A percentile compares a stretch with the other conserved stretches of the same genome.
Conservation (phyloP, 2,797 vertebrate genomes). For the Cynodonichthys magdalenae region DNA sequence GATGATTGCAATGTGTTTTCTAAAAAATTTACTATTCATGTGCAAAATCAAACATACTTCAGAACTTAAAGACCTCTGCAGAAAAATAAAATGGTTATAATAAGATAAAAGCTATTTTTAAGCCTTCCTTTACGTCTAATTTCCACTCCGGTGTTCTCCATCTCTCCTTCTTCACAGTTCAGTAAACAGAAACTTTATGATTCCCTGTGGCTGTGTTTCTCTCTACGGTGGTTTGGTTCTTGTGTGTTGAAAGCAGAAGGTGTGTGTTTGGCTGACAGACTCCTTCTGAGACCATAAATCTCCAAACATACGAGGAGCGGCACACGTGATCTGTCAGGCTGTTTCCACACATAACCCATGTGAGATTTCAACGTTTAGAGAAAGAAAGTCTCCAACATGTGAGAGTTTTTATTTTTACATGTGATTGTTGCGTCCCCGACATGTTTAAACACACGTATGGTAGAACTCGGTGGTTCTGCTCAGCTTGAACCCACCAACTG, state of each 20-base stretch:
- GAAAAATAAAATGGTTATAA: background rate
- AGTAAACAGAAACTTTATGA: conserved; percentile 52
- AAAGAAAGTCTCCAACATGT: background rate
- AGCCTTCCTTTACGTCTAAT: conserved; percentile 6
- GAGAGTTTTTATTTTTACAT: conserved; percentile 9
- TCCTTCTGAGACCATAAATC: conserved; percentile 30
- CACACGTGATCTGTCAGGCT: conserved; percentile 40
- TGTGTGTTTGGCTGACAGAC: conserved; percentile 37
- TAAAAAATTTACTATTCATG: conserved; percentile 16
- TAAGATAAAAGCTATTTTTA: background rate
- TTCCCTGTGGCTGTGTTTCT: conserved; percentile 20
- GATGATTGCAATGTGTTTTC: no score
- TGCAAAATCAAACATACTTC: conserved; percentile 15
- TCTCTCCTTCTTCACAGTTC: conserved; percentile 35
- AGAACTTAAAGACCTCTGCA: conserved; percentile 1
- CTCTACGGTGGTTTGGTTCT: conserved; percentile 25
- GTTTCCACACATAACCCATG: background rate
- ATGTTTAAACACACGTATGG: conserved; percentile 26
- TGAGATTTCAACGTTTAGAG: background rate
- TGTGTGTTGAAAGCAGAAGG: conserved; percentile 34
- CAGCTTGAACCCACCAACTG: background rate
- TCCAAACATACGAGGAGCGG: conserved; percentile 48
- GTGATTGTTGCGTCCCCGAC: background rate
- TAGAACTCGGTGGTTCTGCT: conserved; percentile 11
- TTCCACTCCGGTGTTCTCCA: background rate